phyloP scores from a whole-genome alignment of 2,797 vertebrate species.

The Acomys russatus region DNA sequence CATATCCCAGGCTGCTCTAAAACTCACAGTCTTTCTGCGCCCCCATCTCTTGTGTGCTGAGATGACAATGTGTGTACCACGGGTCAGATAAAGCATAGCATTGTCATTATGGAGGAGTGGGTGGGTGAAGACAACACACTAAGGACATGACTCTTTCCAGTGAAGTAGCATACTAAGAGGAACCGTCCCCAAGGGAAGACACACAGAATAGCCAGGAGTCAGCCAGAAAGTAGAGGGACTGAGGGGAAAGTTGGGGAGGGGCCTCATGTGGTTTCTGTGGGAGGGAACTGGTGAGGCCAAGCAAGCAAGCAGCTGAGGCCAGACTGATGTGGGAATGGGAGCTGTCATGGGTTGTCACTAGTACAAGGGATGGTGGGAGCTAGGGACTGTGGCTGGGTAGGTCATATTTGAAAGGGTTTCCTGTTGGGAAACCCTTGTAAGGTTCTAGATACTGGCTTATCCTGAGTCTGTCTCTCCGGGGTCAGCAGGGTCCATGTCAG shows the following conservation, averaged over 20 bases:
- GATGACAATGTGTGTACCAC: too few species aligned
- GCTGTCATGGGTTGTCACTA: too few species aligned
- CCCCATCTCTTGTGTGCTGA: not conserved
- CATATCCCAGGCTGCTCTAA: too few species aligned
- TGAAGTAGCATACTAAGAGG: too few species aligned
- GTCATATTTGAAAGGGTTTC: not conserved
- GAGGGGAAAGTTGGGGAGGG: not conserved
- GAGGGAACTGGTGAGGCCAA: not conserved
- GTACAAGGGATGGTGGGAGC: not conserved
- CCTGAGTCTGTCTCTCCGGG: not conserved
- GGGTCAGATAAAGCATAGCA: not conserved
- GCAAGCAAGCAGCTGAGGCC: not conserved
- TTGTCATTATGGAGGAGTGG: not conserved
- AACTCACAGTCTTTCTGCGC: not conserved
- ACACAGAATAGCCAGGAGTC: not conserved
- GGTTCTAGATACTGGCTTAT: not conserved
- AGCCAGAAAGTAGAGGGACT: accelerated
- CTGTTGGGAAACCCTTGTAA: too few species aligned
- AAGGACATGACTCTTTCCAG: not conserved
- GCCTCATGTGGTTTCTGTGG: not conserved
- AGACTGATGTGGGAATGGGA: not conserved
- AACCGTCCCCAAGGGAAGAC: not conserved
- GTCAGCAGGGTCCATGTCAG: not conserved
- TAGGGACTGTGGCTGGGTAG: too few species aligned
- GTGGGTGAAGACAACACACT: not conserved